These are phyloP conservation scores for Camponotus pennsylvanicus DNA, from an alignment of 1,140 invertebrate genomes.

Conservation along the genomic window DNA sequence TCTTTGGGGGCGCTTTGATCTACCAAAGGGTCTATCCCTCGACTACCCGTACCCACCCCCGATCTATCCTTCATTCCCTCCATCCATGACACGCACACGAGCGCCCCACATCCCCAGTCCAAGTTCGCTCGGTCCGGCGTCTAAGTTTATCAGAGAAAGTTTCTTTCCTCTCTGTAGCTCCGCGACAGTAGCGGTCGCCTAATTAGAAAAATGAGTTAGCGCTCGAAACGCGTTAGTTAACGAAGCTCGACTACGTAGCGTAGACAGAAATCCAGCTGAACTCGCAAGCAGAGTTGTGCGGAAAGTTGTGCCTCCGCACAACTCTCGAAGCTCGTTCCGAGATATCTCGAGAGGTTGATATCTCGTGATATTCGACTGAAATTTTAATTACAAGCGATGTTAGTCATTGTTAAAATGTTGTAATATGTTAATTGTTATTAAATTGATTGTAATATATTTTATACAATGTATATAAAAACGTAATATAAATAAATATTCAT, in stretches of 20 bases:
- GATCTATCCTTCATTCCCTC: slow-evolving; percentile 51
- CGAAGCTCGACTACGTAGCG: slow-evolving; percentile 62
- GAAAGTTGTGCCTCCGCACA: slow-evolving; percentile 55
- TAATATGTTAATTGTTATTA: no score
- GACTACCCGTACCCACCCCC: slow-evolving; percentile 57
- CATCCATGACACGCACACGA: slow-evolving; percentile 63
- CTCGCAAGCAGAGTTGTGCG: slow-evolving; percentile 63
- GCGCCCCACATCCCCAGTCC: slow-evolving; percentile 41
- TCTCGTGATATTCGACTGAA: slow-evolving; percentile 22
- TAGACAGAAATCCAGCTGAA: slow-evolving; percentile 65
- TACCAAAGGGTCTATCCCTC: slow-evolving; percentile 78
- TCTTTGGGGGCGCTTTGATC: slow-evolving; percentile 84
- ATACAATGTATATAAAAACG: no score
- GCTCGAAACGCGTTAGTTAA: slow-evolving; percentile 68
- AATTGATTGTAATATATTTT: no score
- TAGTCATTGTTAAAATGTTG: neutral
- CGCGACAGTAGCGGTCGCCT: slow-evolving; percentile 78
- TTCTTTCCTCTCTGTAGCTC: slow-evolving; percentile 58
- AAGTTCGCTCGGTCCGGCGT: slow-evolving; percentile 74
- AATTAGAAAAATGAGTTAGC: slow-evolving; percentile 86
- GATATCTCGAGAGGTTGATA: slow-evolving; percentile 3
- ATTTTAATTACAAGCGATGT: slow-evolving; percentile 7
- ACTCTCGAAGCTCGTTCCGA: slow-evolving; percentile 43
- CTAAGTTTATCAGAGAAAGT: slow-evolving; percentile 81
- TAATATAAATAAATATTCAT: no score